Conservation (phyloP, 2,113 vertebrate species). For the Malaclemys terrapin region DNA sequence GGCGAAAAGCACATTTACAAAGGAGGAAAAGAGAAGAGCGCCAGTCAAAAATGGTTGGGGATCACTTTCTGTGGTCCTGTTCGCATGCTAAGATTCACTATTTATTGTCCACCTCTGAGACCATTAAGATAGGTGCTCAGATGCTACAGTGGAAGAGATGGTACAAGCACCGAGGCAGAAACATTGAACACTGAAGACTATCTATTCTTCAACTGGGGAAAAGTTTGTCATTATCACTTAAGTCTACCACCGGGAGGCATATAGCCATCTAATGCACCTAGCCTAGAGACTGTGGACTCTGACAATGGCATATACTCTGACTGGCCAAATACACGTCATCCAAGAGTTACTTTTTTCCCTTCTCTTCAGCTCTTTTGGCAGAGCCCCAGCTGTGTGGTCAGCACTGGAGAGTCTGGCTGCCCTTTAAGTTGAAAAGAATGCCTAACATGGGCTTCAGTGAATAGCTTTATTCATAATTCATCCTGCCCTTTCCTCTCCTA, state of each 20-base stretch:
- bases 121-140: not conserved
- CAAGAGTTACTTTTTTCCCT: conserved; percentile 45
- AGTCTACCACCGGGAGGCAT: not conserved
- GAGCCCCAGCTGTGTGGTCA: conserved; percentile 45
- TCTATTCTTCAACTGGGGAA: not conserved
- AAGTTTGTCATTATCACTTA: conserved; percentile 15
- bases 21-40: too few species aligned
- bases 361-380: conserved; percentile 64
- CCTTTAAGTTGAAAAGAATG: conserved; percentile 44
- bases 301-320: not conserved
- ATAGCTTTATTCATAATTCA: conserved; percentile 76
- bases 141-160: not conserved
- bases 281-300: not conserved
- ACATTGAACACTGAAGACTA: not conserved
- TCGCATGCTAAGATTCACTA: not conserved
- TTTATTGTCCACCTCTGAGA: not conserved
- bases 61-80: not conserved
- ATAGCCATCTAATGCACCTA: not conserved
- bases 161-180: not conserved
- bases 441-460: conserved; percentile 69
- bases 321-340: conserved; percentile 57
- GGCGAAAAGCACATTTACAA: not conserved
- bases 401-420: conserved; percentile 25
- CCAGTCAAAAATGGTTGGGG: conserved; percentile 1
- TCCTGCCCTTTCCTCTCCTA: not conserved